Base-by-base conservation (phyloP, 1,140 invertebrate genomes). In the Camponotus pennsylvanicus region DNA sequence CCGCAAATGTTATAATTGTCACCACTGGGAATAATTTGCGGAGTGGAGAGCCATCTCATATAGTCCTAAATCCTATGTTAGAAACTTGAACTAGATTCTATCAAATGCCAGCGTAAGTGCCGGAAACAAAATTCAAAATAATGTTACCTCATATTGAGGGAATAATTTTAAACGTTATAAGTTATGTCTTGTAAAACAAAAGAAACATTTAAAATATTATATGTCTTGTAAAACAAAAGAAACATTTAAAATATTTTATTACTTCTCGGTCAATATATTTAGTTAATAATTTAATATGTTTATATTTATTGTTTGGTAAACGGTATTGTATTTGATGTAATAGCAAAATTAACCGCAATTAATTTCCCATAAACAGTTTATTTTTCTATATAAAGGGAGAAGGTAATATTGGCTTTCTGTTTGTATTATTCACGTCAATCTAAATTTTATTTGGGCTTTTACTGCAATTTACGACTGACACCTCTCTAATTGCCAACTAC, bases 11-110 rank as follows among this genome's bases (percentile, higher is more conserved):
- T 82, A 73, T 83, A 55, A 55, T 61, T 55, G 69, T 83, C 79
- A 83, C 79, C 69, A 73, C 73, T 73, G 79, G 79, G 79, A 83
- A 55, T 75, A 83, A 83, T 83, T 83, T 83, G 79, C 79, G 78
- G 52, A 82, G 66, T 45, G 27, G 79, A 82, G 79, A 82, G 63
- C 69, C 70, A 49, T 70, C 64, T 66, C 40, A 40, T 61, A 83
- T 63, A 75, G 64, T 18, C 5, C 13, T 52, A 52, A 52, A 52
- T 52, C 4, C 15, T 52, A 42, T 61, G 69, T 83, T 82, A 75
- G 69, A 83, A 83, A 83, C 79, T 83, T 83, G 79, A 83, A 61
- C 69, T 55, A 63, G 55, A 83, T 83, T 49, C 78, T 57, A 80
- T 80, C 69, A 49, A 63, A 73, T 73, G 40, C 45, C 42, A 57